These are phyloP conservation scores for Antheraea pernyi DNA, from an alignment of 1,140 invertebrate species.

Conservation along the genomic window DNA sequence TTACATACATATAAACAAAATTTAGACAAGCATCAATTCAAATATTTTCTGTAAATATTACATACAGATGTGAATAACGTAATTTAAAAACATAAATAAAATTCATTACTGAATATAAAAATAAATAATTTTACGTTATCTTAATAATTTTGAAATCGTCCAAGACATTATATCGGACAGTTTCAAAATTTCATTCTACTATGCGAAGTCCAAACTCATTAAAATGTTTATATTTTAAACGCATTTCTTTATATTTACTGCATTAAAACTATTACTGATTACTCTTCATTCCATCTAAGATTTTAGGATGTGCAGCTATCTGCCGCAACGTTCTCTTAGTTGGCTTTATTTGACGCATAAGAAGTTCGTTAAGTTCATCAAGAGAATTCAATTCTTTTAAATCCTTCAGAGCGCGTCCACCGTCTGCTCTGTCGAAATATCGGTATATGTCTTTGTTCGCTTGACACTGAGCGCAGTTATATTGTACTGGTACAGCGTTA, in stretches of 20 bases:
- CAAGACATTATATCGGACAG: slow-evolving; percentile 65
- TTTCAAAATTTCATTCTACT: slow-evolving; percentile 54
- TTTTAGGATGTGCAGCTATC: slow-evolving; percentile 50
- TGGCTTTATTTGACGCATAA: slow-evolving; percentile 60
- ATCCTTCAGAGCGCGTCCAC: slow-evolving; percentile 51
- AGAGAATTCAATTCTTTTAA: slow-evolving; percentile 60
- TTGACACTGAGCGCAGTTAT: slow-evolving; percentile 67
- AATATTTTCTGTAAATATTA: slow-evolving; percentile 42
- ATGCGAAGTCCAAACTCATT: background rate
- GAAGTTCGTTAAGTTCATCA: slow-evolving; percentile 54
- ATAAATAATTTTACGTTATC: slow-evolving; percentile 47
- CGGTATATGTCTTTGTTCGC: slow-evolving; percentile 51
- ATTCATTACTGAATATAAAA: slow-evolving; percentile 16
- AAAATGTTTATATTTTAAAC: background rate
- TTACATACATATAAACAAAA: background rate
- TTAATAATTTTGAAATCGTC: slow-evolving; percentile 65
- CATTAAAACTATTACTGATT: slow-evolving; percentile 4
- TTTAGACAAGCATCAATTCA: background rate
- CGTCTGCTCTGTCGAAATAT: slow-evolving; percentile 52
- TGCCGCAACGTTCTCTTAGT: slow-evolving; percentile 45
- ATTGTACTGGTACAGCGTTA: slow-evolving; percentile 73
- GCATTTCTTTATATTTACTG: slow-evolving; percentile 6
- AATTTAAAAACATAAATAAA: slow-evolving; percentile 20
- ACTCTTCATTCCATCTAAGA: slow-evolving; percentile 41
- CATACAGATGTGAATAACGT: slow-evolving; percentile 35